Conservation (phyloP, 2,113 vertebrate genomes). For the Atrichornis clamosus region DNA sequence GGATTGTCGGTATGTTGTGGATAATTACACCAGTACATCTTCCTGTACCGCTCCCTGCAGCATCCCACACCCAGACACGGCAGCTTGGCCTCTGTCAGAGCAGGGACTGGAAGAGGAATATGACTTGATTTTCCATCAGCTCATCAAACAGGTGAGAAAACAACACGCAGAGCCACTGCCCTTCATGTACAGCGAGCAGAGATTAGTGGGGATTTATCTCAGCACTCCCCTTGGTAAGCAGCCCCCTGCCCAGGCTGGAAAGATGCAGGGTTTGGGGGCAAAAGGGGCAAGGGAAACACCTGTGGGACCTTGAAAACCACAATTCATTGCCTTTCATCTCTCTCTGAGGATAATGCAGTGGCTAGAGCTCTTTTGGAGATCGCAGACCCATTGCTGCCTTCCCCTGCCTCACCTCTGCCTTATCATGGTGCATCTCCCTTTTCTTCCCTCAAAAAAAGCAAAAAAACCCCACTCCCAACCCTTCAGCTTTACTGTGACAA, state of each 20-base stretch:
- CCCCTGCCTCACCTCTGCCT: not conserved
- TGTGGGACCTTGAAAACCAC: not conserved
- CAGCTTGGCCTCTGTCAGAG: not conserved
- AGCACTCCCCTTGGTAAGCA: not conserved
- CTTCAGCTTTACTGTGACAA: not conserved
- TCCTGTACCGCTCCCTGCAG: accelerated
- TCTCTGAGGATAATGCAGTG: not conserved
- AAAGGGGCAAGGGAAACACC: not conserved
- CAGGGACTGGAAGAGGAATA: not conserved
- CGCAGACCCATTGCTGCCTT: not conserved
- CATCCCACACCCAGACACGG: not conserved
- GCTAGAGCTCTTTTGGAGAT: not conserved
- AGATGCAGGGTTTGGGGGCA: not conserved
- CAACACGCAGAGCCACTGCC: not conserved
- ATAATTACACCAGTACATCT: not conserved
- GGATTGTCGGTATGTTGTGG: not conserved
- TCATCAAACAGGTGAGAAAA: constrained; percentile 19
- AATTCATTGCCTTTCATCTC: not conserved
- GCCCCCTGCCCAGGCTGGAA: not conserved
- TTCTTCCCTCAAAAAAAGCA: not conserved
- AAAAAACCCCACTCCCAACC: not conserved
- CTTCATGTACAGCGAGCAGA: not conserved
- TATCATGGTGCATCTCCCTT: not conserved
- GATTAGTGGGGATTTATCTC: not conserved
- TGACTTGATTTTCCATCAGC: not conserved